Evolutionary conservation across 2,888 invertebrate genomes (phyloP), one percentile per base, ranked within the genome.

Genomic region (Idaea dimidiata): DNA sequence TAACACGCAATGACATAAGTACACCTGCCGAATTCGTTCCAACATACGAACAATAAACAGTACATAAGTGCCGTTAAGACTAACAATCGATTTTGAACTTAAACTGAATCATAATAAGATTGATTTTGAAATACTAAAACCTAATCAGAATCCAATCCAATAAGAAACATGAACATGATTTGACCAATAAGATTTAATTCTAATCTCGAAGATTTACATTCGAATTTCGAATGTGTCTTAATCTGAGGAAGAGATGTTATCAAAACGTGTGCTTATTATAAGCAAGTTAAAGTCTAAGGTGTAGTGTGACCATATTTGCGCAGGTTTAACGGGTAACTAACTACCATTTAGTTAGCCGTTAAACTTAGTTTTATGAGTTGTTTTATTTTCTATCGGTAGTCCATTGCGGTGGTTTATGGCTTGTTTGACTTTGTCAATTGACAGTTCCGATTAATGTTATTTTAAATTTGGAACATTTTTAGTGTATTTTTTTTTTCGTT

Each of bases 171-270:
- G 14, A 43, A 43, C 43, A 43, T 10, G 14, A 43, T 14, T 8
- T 3, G 24, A 8, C 33, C 43, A 43, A 43, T 43, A 68, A 57
- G 79, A 71, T 72, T 65, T 75, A 71, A 70, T 70, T 75, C 72
- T 72, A 82, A 81, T 73, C 66, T 16, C 57, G 61, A 73, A 59
- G 31, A 0, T 16, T 62, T 77, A 80, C 63, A 76, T 78, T 69
- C 60, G 66, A 62, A 69, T 74, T 73, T 77, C 59, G 68, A 66
- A 71, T 68, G 67, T 18, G 62, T 67, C 73, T 67, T 71, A 69
- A 79, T 78, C 75, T 70, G 78, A 86, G 87, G 87, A 88, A 88
- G 85, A 82, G 82, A 83, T 81, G 79, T 76, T 81, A 79, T 84
- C 78, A 76, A 56, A 78, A 76, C 80, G 81, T 80, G 79, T 82